phyloP scores from a whole-genome alignment of 2,113 vertebrate genomes.

The Myiozetetes cayanensis region DNA sequence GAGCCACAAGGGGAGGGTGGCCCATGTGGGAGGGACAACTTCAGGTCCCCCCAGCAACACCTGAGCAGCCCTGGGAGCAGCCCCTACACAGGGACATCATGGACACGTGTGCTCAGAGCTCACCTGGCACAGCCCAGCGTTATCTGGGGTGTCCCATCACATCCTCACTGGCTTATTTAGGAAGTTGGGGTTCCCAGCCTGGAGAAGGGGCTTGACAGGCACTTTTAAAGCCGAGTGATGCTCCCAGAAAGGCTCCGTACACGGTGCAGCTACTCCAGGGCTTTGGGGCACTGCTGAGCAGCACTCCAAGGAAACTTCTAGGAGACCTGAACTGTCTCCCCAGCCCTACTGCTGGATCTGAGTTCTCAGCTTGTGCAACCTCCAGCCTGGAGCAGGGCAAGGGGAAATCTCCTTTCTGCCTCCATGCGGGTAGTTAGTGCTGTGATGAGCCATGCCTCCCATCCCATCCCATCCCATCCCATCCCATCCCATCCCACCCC shows the following conservation, averaged over 20 bases:
- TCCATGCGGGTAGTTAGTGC: accelerated
- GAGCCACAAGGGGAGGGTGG: neutral
- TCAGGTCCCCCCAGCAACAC: neutral
- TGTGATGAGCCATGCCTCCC: neutral
- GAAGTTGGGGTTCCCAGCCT: neutral
- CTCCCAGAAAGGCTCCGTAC: accelerated
- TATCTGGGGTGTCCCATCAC: neutral
- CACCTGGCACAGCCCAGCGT: accelerated
- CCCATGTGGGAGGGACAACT: neutral
- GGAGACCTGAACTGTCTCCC: neutral
- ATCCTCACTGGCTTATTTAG: accelerated
- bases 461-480: neutral
- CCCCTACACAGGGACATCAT: accelerated
- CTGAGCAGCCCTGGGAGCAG: accelerated
- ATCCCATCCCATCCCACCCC: neutral
- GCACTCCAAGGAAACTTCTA: neutral
- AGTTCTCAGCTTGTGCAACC: neutral
- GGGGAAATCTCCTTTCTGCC: neutral
- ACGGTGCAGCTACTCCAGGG: accelerated
- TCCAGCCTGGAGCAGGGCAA: neutral
- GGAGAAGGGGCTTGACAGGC: neutral
- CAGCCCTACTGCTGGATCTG: neutral
- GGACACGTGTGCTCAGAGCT: accelerated
- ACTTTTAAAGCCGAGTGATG: accelerated
- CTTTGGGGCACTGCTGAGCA: neutral